Evolutionary conservation across 2,797 vertebrate genomes (phyloP).

Genomic region (Phrynocephalus vlangalii): DNA sequence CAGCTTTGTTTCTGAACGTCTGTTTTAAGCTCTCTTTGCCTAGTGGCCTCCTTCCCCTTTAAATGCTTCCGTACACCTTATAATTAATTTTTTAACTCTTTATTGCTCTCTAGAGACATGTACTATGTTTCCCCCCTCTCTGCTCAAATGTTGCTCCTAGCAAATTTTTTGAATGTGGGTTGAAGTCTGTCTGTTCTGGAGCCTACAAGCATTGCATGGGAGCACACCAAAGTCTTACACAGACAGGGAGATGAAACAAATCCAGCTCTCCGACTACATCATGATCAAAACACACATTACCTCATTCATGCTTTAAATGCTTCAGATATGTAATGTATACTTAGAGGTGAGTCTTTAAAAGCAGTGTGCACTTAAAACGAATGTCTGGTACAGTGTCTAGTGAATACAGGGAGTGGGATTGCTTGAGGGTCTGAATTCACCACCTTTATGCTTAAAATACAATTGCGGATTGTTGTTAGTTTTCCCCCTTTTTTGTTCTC

Average conservation of each 20-base stretch:
- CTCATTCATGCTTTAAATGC: background rate
- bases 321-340: background rate
- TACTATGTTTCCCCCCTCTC: background rate
- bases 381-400: background rate
- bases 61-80: slow-evolving; percentile 8
- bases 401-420: background rate
- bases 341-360: background rate
- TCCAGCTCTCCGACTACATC: background rate
- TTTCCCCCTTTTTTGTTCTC: background rate
- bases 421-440: background rate
- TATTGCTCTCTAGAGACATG: background rate
- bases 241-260: background rate
- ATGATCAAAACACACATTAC: background rate
- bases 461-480: background rate
- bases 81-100: background rate
- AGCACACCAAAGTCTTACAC: background rate
- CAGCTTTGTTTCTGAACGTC: slow-evolving; percentile 54
- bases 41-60: slow-evolving; percentile 53
- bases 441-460: background rate
- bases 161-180: background rate
- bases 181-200: background rate
- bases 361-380: background rate
- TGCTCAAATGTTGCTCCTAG: background rate
- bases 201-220: background rate
- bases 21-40: slow-evolving; percentile 71